These are phyloP conservation scores for Siderastrea radians DNA, from an alignment of 92 coral and sea anemone species.

Conservation along the genomic window DNA sequence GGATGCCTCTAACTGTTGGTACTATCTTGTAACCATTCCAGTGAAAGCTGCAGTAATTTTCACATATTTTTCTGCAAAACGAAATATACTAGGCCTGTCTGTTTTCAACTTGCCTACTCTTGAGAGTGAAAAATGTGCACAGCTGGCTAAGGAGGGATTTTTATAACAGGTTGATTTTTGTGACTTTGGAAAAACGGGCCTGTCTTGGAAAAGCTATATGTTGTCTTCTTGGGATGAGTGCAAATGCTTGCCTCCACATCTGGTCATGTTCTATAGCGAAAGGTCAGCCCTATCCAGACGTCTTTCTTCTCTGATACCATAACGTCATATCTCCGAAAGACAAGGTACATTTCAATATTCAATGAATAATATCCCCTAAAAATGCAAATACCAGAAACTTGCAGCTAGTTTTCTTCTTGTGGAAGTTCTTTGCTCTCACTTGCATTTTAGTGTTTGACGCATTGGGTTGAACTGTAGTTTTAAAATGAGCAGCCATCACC, in stretches of 20 bases:
- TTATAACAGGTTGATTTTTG: too few relatives aligned
- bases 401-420: slow-evolving; percentile 59
- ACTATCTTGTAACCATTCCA: too few relatives aligned
- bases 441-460: slow-evolving; percentile 41
- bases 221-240: slow-evolving; percentile 22
- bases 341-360: slow-evolving; percentile 44
- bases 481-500: slow-evolving; percentile 59
- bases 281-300: slow-evolving; percentile 42
- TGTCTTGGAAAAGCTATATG: background rate
- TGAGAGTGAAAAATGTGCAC: too few relatives aligned
- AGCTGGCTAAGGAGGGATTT: too few relatives aligned
- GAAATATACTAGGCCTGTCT: too few relatives aligned
- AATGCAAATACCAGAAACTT: slow-evolving; percentile 46
- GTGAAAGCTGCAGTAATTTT: too few relatives aligned
- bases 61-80: too few relatives aligned
- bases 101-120: too few relatives aligned
- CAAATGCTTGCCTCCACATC: slow-evolving; percentile 45
- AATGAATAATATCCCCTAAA: slow-evolving; percentile 45
- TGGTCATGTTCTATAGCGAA: slow-evolving; percentile 42
- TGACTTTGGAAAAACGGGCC: too few relatives aligned
- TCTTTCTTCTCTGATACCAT: slow-evolving; percentile 44
- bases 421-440: slow-evolving; percentile 50
- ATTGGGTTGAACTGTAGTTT: slow-evolving; percentile 50
- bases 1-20: too few relatives aligned
- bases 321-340: slow-evolving; percentile 44